Evolutionary conservation across 1,140 invertebrate genomes (phyloP).

Genomic region (Panulirus ornatus): DNA sequence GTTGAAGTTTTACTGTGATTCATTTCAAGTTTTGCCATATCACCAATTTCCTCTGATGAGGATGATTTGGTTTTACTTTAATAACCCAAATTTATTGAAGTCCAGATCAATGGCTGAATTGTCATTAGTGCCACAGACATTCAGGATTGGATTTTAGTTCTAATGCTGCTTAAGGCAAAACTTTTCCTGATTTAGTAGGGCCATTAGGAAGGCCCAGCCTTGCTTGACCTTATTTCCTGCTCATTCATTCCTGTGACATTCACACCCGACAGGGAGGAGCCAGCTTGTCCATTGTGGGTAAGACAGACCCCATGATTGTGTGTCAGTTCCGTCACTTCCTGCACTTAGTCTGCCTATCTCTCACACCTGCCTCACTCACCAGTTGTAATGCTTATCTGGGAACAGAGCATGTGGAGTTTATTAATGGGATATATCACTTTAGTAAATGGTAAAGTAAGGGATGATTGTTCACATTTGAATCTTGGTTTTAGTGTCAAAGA

Average conservation of each 20-base stretch:
- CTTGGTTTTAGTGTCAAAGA: too few species aligned
- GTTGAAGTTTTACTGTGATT: too few species aligned
- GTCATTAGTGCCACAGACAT: too few species aligned
- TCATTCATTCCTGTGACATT: conserved; percentile 54
- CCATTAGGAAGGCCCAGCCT: not conserved
- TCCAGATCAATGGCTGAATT: too few species aligned
- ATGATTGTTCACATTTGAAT: too few species aligned
- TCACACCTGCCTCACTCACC: not conserved
- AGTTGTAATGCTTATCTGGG: not conserved
- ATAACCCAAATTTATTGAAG: too few species aligned
- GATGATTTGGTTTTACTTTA: too few species aligned
- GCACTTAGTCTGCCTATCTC: not conserved
- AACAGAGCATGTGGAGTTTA: conserved; percentile 15
- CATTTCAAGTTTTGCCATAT: too few species aligned
- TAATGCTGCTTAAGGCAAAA: not conserved
- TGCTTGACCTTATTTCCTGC: conserved; percentile 51
- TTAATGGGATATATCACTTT: too few species aligned
- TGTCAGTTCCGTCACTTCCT: conserved; percentile 43
- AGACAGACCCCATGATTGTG: conserved; percentile 52
- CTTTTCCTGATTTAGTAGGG: not conserved
- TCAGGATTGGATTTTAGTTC: not conserved
- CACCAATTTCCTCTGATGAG: too few species aligned
- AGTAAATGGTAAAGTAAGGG: too few species aligned
- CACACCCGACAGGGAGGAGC: conserved; percentile 66
- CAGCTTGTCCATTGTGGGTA: conserved; percentile 73